phyloP scores from a whole-genome alignment of 2,797 vertebrate species.

The Diglossa cyanea region DNA sequence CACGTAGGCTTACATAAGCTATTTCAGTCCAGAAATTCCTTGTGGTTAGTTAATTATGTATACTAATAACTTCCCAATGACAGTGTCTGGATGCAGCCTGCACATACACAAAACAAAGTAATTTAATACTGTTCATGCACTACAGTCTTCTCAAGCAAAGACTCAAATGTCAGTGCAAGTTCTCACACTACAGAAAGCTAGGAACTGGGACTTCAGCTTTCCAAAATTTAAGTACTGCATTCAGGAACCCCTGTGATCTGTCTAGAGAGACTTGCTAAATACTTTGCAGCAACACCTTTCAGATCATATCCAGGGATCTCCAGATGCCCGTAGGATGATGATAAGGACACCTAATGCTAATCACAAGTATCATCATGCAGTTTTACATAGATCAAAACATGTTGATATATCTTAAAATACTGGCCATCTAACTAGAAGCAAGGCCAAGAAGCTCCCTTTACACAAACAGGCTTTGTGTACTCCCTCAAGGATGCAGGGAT shows the following conservation, averaged over 20 bases:
- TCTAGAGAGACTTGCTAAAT: neutral
- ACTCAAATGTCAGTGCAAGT: neutral
- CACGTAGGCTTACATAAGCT: neutral
- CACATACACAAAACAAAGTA: neutral
- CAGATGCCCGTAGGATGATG: neutral
- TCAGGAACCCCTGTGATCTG: neutral
- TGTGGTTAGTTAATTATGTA: slow-evolving; percentile 5
- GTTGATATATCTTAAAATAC: neutral
- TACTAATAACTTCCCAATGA: slow-evolving; percentile 12
- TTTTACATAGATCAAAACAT: neutral
- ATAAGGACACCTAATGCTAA: neutral
- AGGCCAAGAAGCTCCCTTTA: neutral
- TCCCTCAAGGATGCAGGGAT: neutral
- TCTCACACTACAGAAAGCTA: neutral
- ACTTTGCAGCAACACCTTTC: neutral
- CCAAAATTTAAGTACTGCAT: neutral
- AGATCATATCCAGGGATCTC: neutral
- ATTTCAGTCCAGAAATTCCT: slow-evolving; percentile 22
- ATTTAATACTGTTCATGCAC: neutral
- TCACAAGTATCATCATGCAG: accelerated
- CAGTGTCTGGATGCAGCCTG: neutral
- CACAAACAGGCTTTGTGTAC: neutral
- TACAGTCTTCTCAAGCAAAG: neutral
- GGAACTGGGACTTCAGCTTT: neutral
- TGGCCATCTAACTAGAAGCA: neutral